These are phyloP conservation scores for Apis mellifera DNA, from an alignment of 1,140 invertebrate genomes.

Conservation along the genomic window Amel_HAv3.1 CM009941.2:2412001-2412500, in stretches of 20 bases:
- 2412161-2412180: constrained; percentile 55
- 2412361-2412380: no score
- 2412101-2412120: constrained; percentile 17
- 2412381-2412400: no score
- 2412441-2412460: no score
- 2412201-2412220: constrained; percentile 18
- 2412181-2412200: constrained; percentile 52
- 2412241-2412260: constrained; percentile 17
- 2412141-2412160: constrained; percentile 47
- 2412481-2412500: no score
- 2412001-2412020: no score
- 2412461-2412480: no score
- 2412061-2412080: constrained; percentile 21
- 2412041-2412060: constrained; percentile 46
- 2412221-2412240: constrained; percentile 49
- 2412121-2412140: constrained; percentile 32
- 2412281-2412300: constrained; percentile 25
- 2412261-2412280: constrained; percentile 43
- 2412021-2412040: constrained; percentile 28
- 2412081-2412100: constrained; percentile 30
- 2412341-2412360: no score
- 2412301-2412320: background rate
- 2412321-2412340: no score
- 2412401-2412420: no score
- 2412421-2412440: no score